A percentile compares a stretch with the other conserved stretches of the same genome.
phyloP scores from a whole-genome alignment of 2,113 vertebrate genomes.

The Thinocorus orbignyianus region DNA sequence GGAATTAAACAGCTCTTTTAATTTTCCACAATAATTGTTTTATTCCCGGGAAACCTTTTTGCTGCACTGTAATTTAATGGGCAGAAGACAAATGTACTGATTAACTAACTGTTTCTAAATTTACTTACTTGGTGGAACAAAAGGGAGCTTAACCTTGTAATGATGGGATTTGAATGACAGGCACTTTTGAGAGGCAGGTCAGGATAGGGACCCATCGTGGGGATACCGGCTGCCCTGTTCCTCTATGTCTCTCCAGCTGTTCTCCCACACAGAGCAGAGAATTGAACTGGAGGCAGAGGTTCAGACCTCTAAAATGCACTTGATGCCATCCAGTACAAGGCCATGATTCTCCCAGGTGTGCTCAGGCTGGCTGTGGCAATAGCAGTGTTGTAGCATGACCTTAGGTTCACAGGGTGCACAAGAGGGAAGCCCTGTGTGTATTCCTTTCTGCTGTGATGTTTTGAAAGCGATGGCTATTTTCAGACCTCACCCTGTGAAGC shows the following conservation, averaged over 20 bases:
- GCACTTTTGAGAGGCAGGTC: slow-evolving; percentile 32
- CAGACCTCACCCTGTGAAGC: not conserved
- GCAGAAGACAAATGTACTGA: slow-evolving; percentile 63
- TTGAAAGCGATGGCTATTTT: not conserved
- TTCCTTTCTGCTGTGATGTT: not conserved
- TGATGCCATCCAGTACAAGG: not conserved
- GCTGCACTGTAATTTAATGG: slow-evolving; percentile 60
- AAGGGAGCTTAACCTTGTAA: slow-evolving; percentile 54
- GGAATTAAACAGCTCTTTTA: slow-evolving; percentile 32
- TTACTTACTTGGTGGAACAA: slow-evolving; percentile 48
- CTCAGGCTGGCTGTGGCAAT: not conserved
- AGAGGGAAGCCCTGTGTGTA: not conserved
- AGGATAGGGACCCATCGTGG: not conserved
- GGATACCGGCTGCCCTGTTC: not conserved
- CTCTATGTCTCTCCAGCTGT: not conserved
- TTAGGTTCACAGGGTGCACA: not conserved
- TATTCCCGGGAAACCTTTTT: slow-evolving; percentile 30
- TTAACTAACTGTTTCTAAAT: slow-evolving; percentile 69
- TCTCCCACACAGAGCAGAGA: not conserved
- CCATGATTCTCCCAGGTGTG: not conserved
- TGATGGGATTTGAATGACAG: slow-evolving; percentile 68
- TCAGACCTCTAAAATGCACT: not conserved
- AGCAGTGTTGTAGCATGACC: not conserved
- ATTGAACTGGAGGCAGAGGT: not conserved
- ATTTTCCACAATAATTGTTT: slow-evolving; percentile 61